Percentiles rank a stretch among this genome's conserved stretches.
phyloP scores from a whole-genome alignment of 2,113 vertebrate genomes.

The Crotalus helleri region DNA sequence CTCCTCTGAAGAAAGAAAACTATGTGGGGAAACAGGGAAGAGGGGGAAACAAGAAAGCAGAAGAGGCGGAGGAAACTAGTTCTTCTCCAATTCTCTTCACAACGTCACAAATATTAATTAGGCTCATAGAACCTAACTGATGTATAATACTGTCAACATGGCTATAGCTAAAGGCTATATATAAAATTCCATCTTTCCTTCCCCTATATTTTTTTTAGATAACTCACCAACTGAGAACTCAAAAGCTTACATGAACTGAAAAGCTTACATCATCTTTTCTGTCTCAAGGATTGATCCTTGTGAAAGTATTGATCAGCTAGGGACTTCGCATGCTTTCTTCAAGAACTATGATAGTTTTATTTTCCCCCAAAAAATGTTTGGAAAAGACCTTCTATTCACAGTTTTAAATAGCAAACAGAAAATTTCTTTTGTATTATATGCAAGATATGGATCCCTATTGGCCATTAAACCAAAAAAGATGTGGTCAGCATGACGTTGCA shows the following conservation, averaged over 20 bases:
- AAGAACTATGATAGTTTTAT: not conserved
- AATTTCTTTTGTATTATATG: constrained; percentile 22
- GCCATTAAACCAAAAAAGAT: not conserved
- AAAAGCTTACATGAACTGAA: not conserved
- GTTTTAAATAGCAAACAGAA: not conserved
- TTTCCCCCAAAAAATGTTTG: not conserved
- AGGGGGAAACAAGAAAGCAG: not conserved
- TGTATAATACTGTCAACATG: constrained; percentile 10
- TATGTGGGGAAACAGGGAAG: constrained; percentile 53
- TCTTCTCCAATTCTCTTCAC: constrained; percentile 12
- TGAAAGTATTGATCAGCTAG: not conserved
- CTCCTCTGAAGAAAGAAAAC: constrained; percentile 11
- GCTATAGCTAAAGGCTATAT: not conserved
- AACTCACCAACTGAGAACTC: not conserved
- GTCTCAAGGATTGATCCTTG: not conserved
- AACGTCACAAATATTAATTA: not conserved
- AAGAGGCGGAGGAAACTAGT: not conserved
- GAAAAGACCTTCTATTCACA: not conserved
- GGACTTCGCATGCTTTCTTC: not conserved
- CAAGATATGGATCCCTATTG: not conserved
- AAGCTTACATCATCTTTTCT: not conserved
- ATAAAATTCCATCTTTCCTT: not conserved
- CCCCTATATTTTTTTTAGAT: not conserved
- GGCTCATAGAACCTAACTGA: constrained; percentile 34
- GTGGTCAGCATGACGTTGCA: too few species aligned